Evolutionary conservation across 2,113 vertebrate species (phyloP), one percentile per base, ranked within the genome.

Genomic region (Chaenocephalus aceratus): DNA sequence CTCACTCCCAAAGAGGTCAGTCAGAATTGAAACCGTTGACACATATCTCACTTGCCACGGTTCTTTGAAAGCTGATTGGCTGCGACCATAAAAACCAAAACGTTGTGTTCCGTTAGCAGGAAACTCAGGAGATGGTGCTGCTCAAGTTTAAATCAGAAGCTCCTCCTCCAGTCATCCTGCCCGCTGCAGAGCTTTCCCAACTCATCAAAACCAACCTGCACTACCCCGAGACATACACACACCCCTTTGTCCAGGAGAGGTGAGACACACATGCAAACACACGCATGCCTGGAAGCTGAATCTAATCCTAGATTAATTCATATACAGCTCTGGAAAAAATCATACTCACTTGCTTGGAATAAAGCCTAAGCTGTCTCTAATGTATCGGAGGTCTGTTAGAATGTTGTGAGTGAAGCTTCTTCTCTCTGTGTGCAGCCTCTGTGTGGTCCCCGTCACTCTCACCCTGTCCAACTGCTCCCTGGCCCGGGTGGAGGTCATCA

Each of bases 141-240:
- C 89, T 98, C 34, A 99, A 96, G 92, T 97, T 99, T 87, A 96
- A 96, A 72, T 91, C 97, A 8, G 98, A 99, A 82, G 92, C 91
- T 44, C 93, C 96, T 70, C 86, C 94, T 16, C 93, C 94, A 87
- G 88, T 95, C 16, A 77, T 89, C 74, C 94, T 88, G 76, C 96
- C 97, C 45, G 95, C 97, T 79, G 96, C 97, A 44, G 97, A 99
- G 80, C 95, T 99, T 83, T 97, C 97, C 78, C 97, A 95, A 84
- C 96, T 99, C 67, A 96, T 99, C 88, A 98, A 97, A 91, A 97
- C 95, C 34, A 98, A 96, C 86, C 94, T 99, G 88, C 96, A 96
- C 90, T 99, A 98, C 90, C 97, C 98, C 14, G 97, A 99, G 80
- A 97, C 95, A 57, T 97, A 96, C 91, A 96, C 86, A 87, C 98